Evolutionary conservation across 23 tunicate species (phyloP).

Genomic region (Corella eumyota): DNA sequence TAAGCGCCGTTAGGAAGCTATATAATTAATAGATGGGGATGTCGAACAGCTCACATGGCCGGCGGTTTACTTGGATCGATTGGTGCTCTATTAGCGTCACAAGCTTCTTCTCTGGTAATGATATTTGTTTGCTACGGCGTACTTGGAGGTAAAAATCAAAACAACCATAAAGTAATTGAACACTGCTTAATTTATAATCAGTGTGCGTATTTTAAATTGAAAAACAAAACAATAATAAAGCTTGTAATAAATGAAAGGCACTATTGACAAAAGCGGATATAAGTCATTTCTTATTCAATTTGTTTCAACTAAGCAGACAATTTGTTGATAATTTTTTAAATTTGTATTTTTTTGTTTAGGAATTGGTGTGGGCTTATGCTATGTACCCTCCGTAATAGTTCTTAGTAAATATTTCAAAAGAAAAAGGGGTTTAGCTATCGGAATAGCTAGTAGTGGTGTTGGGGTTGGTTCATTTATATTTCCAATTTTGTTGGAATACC

Average conservation of each 20-base stretch:
- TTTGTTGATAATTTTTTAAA: too few species aligned
- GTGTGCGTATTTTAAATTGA: too few species aligned
- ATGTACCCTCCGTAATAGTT: slow-evolving; percentile 35
- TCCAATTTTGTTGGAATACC: slow-evolving; percentile 27
- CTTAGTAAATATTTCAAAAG: slow-evolving; percentile 37
- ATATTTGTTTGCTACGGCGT: slow-evolving; percentile 42
- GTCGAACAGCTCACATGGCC: slow-evolving; percentile 44
- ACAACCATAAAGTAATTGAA: background rate
- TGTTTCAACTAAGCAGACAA: too few species aligned
- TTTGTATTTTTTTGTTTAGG: too few species aligned
- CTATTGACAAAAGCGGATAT: too few species aligned
- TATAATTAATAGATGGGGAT: slow-evolving; percentile 15
- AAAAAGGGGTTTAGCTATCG: slow-evolving; percentile 32
- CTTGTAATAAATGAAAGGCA: too few species aligned
- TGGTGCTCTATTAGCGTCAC: slow-evolving; percentile 11
- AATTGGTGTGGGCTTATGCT: slow-evolving; percentile 40
- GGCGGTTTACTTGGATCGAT: slow-evolving; percentile 26
- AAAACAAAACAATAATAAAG: too few species aligned
- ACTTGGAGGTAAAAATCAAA: slow-evolving; percentile 22
- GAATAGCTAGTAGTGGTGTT: slow-evolving; percentile 42
- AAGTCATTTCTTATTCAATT: too few species aligned
- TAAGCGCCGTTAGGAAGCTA: slow-evolving; percentile 47
- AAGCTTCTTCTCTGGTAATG: slow-evolving; percentile 19
- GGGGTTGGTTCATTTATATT: slow-evolving; percentile 54
- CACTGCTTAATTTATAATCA: too few species aligned